These are phyloP conservation scores for Peromyscus melanophrys DNA, from an alignment of 2,797 vertebrate species.

Conservation along the genomic window DNA sequence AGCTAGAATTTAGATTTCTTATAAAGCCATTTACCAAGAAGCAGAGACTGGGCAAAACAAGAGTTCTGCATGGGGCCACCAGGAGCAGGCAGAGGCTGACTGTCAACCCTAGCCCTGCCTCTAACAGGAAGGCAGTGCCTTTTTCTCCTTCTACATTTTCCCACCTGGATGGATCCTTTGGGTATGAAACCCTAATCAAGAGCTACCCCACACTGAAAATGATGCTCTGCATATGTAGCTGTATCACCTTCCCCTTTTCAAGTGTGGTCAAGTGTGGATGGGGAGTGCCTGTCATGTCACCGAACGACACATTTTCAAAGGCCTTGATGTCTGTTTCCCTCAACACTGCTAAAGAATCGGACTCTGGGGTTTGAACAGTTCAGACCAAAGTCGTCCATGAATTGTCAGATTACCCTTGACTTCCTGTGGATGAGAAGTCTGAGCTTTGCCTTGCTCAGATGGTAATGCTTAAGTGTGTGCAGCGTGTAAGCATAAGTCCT, in stretches of 20 bases:
- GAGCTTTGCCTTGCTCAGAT: constrained; percentile 20
- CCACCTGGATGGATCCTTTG: constrained; percentile 45
- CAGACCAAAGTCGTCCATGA: neutral
- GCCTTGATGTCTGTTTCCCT: constrained; percentile 24
- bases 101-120: neutral
- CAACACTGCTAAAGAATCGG: constrained; percentile 39
- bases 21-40: constrained; percentile 42
- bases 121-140: neutral
- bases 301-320: constrained; percentile 70
- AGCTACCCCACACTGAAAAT: constrained; percentile 10
- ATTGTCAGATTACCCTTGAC: neutral
- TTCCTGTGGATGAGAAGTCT: neutral
- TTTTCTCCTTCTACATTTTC: constrained; percentile 42
- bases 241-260: constrained; percentile 65
- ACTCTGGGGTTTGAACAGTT: neutral
- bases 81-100: neutral
- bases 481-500: neutral
- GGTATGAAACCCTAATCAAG: constrained; percentile 41
- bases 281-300: constrained; percentile 70
- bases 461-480: neutral
- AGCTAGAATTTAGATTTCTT: constrained; percentile 45
- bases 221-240: constrained; percentile 52
- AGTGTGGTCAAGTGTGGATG: constrained; percentile 38
- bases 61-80: neutral
- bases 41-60: constrained; percentile 13